Evolutionary conservation across 2,797 vertebrate species (phyloP).

Genomic region (Atherinosoma microstoma): DNA sequence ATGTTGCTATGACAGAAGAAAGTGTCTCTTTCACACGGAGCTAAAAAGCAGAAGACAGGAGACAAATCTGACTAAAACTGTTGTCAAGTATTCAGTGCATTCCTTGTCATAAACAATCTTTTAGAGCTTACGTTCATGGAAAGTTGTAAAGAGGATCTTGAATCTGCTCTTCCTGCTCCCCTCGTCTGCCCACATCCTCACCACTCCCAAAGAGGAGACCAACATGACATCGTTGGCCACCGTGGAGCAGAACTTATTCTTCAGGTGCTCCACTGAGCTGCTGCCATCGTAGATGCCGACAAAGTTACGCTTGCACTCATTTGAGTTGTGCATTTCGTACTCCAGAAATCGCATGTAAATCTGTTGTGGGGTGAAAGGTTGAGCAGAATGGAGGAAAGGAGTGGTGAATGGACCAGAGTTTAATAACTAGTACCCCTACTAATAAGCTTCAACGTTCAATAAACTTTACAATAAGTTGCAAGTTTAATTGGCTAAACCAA

Average conservation of each 20-base stretch:
- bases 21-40: conserved; percentile 91
- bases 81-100: neutral
- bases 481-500: neutral
- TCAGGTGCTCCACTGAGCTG: conserved; percentile 94
- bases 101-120: neutral
- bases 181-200: conserved; percentile 97
- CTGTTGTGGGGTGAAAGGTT: conserved; percentile 68
- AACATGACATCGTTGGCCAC: conserved; percentile 98
- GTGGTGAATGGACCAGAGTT: conserved; percentile 1
- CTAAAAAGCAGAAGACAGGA: conserved; percentile 70
- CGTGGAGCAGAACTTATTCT: conserved; percentile 97
- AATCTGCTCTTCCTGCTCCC: conserved; percentile 93
- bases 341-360: conserved; percentile 96
- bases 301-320: conserved; percentile 98
- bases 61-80: neutral
- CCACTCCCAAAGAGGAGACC: conserved; percentile 89
- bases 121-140: conserved; percentile 75
- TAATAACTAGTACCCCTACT: neutral
- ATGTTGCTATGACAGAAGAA: conserved; percentile 99
- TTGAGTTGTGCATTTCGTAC: conserved; percentile 99
- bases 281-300: conserved; percentile 96
- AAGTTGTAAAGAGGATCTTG: conserved; percentile 97
- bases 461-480: neutral
- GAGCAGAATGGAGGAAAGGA: neutral
- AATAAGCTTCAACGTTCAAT: neutral